Conservation (phyloP, 2,888 invertebrate species). For the Chalcis sispes region DNA sequence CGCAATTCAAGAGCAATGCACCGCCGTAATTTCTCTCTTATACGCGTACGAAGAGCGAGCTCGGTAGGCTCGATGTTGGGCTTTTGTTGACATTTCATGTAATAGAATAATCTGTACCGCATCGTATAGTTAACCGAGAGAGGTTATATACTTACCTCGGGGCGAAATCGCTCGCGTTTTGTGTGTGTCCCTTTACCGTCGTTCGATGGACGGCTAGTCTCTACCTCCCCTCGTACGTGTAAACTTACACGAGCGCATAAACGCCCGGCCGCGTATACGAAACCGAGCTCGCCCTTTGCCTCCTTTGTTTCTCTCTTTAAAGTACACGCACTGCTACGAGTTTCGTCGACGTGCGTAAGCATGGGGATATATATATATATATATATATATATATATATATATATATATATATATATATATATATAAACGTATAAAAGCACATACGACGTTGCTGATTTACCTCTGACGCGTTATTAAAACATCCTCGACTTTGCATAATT, state of each 20-base stretch:
- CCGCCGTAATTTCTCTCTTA: background rate
- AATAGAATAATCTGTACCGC: slow-evolving; percentile 72
- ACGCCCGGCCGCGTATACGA: background rate
- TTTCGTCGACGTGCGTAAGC: no score
- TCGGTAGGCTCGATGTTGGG: slow-evolving; percentile 30
- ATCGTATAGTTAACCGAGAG: slow-evolving; percentile 1
- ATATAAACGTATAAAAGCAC: no score
- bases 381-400: no score
- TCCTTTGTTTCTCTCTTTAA: background rate
- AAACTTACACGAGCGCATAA: no score
- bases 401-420: no score
- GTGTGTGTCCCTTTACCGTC: no score
- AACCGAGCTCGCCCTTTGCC: no score
- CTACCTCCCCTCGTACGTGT: background rate
- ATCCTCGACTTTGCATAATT: no score
- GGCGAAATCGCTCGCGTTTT: slow-evolving; percentile 28
- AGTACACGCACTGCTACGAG: background rate
- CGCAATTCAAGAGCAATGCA: background rate
- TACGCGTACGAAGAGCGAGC: background rate
- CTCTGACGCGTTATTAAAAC: no score
- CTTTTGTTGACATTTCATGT: slow-evolving; percentile 69
- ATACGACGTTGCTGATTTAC: no score
- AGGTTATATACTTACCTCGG: slow-evolving; percentile 10
- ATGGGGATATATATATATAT: no score
- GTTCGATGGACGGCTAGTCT: background rate